Evolutionary conservation across 2,888 invertebrate species (phyloP), one percentile per base, ranked within the genome.

Genomic region (Sepiola atlantica): DNA sequence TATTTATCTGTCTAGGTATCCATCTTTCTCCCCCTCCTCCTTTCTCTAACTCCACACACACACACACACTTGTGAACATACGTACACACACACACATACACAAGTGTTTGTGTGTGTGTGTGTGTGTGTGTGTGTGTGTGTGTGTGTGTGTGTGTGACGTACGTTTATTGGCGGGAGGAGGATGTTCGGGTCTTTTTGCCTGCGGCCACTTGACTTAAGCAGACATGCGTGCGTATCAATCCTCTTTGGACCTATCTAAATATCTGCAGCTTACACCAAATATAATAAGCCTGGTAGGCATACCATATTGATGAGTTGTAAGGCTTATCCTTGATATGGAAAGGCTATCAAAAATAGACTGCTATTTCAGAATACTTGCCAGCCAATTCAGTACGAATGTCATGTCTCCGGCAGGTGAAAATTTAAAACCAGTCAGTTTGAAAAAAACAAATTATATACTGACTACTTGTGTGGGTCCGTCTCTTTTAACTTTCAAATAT

Each of bases 221-320:
- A 77, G 77, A 77, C 77, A 77, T 77, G 77, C 77, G 77, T 77
- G 77, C 32, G n/a, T n/a, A n/a, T 12, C 77, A 77, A 77, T 77
- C 77, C 77, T 77, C 77, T 77, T 77, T 77, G 77, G 77, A 77
- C 77, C 77, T 77, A 77, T 77, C 77, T 77, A 77, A 77, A 77
- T 77, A 77, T 77, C 77, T 77, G 77, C 77, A 77, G 77, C 77
- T 77, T 77, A 77, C 32, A 77, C 77, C 77, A 77, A 77, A 77
- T 77, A 77, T 77, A n/a, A 77, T n/a, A 77, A 77, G 77, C 77
- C 77, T 32, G n/a, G n/a, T n/a, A 77, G 77, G 77, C 32, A 77
- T 77, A 77, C 77, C n/a, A 77, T 77, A 77, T 77, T 77, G 77
- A 77, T 32, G 77, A 77, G 77, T 77, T 12, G 77, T 32, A 77